Evolutionary conservation across 1,140 invertebrate species (phyloP), one percentile per base, ranked within the genome.

Genomic region (Heliothis subflexa): DNA sequence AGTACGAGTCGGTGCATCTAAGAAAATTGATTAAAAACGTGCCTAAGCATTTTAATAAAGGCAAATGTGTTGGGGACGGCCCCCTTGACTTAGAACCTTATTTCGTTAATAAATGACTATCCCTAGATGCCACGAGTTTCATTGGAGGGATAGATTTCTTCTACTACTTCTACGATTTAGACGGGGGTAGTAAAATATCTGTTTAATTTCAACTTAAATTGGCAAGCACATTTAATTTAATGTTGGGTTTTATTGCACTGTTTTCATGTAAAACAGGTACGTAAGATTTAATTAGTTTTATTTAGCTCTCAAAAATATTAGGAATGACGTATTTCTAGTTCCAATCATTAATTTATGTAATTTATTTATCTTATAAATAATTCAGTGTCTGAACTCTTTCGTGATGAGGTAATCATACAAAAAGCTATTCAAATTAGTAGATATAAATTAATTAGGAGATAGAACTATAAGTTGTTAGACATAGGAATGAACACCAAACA

Each of bases 11-110:
- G 33, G 18, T 64, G 61, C 28, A 64, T 47, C 61, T 45, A 55
- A 76, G 73, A 52, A 71, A 72, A 74, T 82, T 79, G 77, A 82
- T 82, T 82, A 79, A 82, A 79, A 72, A 77, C 81, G 81, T 82
- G 81, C 73, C 50, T 47, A 68, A 59, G 78, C 81, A 82, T 82
- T 78, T 72, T 57, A 78, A 81, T 78, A 78, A 68, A 57, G 61
- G 47, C 59, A 74, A 76, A 77, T 82, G 52, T 14, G n/a, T 21
- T 28, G 52, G 76, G 68, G 78, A 50, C 18, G 25, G 16, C 33
- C 49, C 59, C 52, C 18, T 10, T 54, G 12, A 55, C 55, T 64
- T 66, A 55, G 62, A 68, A 45, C 49, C 74, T 14, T 18, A 21
- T 45, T 66, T 16, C 16, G 62, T 54, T 47, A 75, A 57, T 76